Evolutionary conservation across 1,140 invertebrate genomes (phyloP).

Genomic region (Brachionus rotundiformis): DNA sequence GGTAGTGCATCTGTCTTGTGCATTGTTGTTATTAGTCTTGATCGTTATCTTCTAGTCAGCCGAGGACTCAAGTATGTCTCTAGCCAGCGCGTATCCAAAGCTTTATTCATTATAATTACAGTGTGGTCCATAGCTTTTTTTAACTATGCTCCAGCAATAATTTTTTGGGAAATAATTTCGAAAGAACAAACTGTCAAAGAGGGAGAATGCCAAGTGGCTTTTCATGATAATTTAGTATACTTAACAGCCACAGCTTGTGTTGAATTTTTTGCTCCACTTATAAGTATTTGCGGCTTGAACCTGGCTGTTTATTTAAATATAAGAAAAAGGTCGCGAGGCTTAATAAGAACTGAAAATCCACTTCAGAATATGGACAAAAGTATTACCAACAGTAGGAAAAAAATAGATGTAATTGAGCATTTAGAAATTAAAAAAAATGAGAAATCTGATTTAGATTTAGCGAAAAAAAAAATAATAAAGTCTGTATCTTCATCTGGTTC

Average conservation of each 20-base stretch:
- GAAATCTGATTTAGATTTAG: background rate
- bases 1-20: slow-evolving; percentile 53
- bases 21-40: slow-evolving; percentile 53
- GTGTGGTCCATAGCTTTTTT: slow-evolving; percentile 55
- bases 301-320: slow-evolving; percentile 55
- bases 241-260: slow-evolving; percentile 53
- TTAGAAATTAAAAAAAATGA: background rate
- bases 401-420: background rate
- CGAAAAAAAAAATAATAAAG: background rate
- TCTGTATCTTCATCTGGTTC: background rate
- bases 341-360: slow-evolving; percentile 43
- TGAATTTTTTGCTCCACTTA: slow-evolving; percentile 56
- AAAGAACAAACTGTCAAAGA: slow-evolving; percentile 53
- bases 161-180: slow-evolving; percentile 55
- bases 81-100: slow-evolving; percentile 18
- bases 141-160: slow-evolving; percentile 55
- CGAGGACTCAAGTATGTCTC: slow-evolving; percentile 48
- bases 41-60: slow-evolving; percentile 52
- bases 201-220: slow-evolving; percentile 55
- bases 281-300: slow-evolving; percentile 54
- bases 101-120: slow-evolving; percentile 52
- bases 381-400: background rate
- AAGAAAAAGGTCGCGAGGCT: slow-evolving; percentile 52
- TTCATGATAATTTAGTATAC: slow-evolving; percentile 54
- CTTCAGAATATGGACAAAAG: background rate